Percentiles rank a stretch among this genome's conserved stretches.
Evolutionary conservation across 2,888 invertebrate species (phyloP).

Genomic region (Capitulum mitella): DNA sequence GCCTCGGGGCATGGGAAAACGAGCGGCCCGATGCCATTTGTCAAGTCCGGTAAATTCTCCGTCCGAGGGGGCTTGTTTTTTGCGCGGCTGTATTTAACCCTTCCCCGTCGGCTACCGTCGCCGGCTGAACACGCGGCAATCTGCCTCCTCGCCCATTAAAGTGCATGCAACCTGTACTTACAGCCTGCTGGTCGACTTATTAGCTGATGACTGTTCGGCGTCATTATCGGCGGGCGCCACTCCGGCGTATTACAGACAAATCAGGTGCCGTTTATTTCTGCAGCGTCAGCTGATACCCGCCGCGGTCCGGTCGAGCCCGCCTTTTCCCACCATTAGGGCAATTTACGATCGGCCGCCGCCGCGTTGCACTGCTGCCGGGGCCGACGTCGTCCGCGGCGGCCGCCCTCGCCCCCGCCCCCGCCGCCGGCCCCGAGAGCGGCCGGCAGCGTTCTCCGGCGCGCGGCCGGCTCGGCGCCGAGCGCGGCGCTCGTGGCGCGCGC

Average conservation of each 20-base stretch:
- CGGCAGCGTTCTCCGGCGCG: too few species aligned
- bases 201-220: not conserved
- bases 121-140: not conserved
- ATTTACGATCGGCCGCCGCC: not conserved
- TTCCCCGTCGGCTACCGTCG: not conserved
- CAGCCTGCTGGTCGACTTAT: not conserved
- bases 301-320: not conserved
- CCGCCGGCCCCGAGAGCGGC: too few species aligned
- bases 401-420: too few species aligned
- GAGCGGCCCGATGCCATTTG: not conserved
- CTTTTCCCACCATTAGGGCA: not conserved
- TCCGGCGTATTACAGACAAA: not conserved
- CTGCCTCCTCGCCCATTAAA: not conserved
- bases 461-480: not conserved
- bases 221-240: not conserved
- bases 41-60: not conserved
- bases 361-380: not conserved
- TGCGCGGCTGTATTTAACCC: not conserved
- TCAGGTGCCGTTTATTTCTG: not conserved
- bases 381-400: too few species aligned
- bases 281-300: not conserved
- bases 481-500: not conserved
- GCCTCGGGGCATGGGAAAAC: not conserved
- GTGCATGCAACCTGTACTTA: not conserved
- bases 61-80: not conserved